Evolutionary conservation across 2,113 vertebrate species (phyloP).

Genomic region (Anser brachyrhynchus): DNA sequence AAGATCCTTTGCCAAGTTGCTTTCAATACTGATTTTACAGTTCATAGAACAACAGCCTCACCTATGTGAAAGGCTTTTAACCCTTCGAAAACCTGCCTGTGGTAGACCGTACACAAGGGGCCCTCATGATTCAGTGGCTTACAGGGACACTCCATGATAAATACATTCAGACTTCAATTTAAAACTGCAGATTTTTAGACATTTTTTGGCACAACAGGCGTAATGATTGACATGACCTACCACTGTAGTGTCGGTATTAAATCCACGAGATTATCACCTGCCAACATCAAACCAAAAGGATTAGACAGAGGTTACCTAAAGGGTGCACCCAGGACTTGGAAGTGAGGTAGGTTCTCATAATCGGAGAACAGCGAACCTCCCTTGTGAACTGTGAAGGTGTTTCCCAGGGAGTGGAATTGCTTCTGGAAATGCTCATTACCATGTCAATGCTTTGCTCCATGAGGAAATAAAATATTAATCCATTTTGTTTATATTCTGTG

Average conservation of each 20-base stretch:
- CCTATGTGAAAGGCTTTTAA: constrained; percentile 52
- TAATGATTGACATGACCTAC: neutral
- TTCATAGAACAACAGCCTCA: constrained; percentile 60
- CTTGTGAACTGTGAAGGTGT: neutral
- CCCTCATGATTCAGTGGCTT: neutral
- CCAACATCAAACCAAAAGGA: constrained; percentile 18
- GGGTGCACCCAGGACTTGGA: neutral
- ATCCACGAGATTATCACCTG: neutral
- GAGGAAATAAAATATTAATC: constrained; percentile 34
- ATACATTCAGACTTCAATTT: neutral
- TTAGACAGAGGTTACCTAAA: constrained; percentile 9
- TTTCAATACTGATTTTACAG: constrained; percentile 70
- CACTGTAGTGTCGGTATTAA: neutral
- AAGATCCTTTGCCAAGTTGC: constrained; percentile 66
- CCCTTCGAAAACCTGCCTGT: neutral
- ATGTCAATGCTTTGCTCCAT: neutral
- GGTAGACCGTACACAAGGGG: neutral
- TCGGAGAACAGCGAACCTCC: neutral
- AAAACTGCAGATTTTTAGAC: neutral
- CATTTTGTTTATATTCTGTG: neutral
- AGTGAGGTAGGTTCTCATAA: neutral
- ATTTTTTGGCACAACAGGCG: neutral
- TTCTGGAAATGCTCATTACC: neutral
- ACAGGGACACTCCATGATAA: neutral
- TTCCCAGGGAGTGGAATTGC: neutral